Evolutionary conservation across 2,888 invertebrate genomes (phyloP), one percentile per base, ranked within the genome.

Genomic region (Miltochrista miniata): DNA sequence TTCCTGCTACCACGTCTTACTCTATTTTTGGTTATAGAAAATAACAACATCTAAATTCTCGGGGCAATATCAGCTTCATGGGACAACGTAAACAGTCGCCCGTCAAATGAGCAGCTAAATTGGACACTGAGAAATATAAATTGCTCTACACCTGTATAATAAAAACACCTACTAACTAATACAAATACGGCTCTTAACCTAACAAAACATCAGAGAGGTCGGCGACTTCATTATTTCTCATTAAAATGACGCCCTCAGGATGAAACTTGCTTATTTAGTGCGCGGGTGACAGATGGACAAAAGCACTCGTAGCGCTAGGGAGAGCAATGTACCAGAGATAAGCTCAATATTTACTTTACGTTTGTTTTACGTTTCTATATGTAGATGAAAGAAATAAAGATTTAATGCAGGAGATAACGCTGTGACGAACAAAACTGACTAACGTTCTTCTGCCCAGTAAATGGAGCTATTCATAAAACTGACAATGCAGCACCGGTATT

Each of bases 201-300:
- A 84, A 85, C 82, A 85, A 86, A 89, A 87, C 83, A 84, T 75
- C 65, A 68, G 73, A 74, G 73, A 74, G 84, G 84, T 75, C 75
- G 79, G 76, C 64, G 76, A 85, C 84, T 85, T 88, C 88, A 90
- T 91, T 88, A 87, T 72, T 90, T 83, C 81, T 89, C 85, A 89
- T 91, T 90, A 89, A 84, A 87, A 84, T 76, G 80, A 77, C 82
- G 72, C 83, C 82, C 77, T 73, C 76, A 76, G 82, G 80, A 83
- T 83, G 80, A 82, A 85, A 86, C 82, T 86, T 86, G 81, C 81
- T 89, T 87, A 83, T 87, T 85, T 83, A 84, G 86, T 81, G 76
- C 62, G 73, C 71, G 68, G 68, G 83, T 86, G 87, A 89, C 87
- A 85, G 83, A 87, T 83, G 82, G 75, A 84, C 81, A 80, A 83